phyloP scores from a whole-genome alignment of 2,888 invertebrate species.

The Crioceris asparagi region DNA sequence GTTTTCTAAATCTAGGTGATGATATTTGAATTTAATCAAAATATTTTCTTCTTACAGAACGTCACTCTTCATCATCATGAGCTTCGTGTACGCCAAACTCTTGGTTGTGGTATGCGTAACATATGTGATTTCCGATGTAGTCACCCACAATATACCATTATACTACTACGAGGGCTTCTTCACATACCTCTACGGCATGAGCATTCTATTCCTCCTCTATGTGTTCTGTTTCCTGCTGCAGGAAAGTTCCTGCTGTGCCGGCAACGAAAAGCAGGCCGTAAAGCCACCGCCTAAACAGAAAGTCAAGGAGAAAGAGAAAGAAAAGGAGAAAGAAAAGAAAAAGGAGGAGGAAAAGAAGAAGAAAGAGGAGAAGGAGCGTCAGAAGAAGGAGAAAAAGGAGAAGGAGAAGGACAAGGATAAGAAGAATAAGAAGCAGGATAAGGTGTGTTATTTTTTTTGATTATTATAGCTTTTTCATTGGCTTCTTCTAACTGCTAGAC shows the following conservation, averaged over 20 bases:
- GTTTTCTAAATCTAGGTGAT: too few species aligned
- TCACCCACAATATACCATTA: conserved; percentile 82
- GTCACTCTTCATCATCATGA: conserved; percentile 88
- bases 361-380: conserved; percentile 37
- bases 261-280: conserved; percentile 42
- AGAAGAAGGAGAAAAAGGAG: conserved; percentile 44
- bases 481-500: too few species aligned
- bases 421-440: conserved; percentile 41
- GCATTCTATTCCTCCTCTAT: conserved; percentile 85
- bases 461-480: too few species aligned
- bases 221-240: conserved; percentile 90
- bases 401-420: conserved; percentile 26
- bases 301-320: conserved; percentile 43
- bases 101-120: conserved; percentile 88
- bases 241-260: conserved; percentile 79
- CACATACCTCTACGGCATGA: conserved; percentile 86
- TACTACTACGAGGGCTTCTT: conserved; percentile 94
- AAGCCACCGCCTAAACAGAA: conserved; percentile 37
- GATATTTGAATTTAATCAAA: background rate
- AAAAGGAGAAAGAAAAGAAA: conserved; percentile 46
- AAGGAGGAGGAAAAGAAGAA: conserved; percentile 39
- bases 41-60: conserved; percentile 54
- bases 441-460: conserved; percentile 40
- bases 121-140: conserved; percentile 89
- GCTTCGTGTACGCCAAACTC: conserved; percentile 91